These are phyloP conservation scores for Microchrysa polita DNA, from an alignment of 2,888 invertebrate species.

Conservation along the genomic window DNA sequence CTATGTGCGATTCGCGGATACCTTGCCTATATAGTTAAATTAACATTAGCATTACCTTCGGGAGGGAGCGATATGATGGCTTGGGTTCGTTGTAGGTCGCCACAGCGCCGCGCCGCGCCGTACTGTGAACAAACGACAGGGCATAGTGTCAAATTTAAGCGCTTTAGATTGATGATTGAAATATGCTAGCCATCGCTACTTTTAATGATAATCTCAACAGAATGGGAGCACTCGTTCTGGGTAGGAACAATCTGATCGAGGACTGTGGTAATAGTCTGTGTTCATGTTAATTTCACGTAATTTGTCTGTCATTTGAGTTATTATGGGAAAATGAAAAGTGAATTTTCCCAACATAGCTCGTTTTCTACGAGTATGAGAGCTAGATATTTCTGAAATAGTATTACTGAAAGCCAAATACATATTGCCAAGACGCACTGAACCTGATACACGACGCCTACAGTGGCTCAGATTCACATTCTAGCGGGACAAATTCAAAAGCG, in stretches of 20 bases:
- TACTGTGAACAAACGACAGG: neutral
- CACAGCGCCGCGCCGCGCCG: too few species aligned
- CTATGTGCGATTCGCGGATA: neutral
- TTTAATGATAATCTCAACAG: conserved; percentile 23
- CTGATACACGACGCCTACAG: too few species aligned
- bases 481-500: too few species aligned
- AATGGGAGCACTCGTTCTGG: neutral
- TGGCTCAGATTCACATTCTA: too few species aligned
- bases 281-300: neutral
- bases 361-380: too few species aligned
- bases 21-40: conserved; percentile 23
- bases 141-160: conserved; percentile 31
- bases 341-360: too few species aligned
- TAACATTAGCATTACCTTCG: conserved; percentile 28
- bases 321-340: too few species aligned
- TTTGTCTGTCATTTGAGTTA: too few species aligned
- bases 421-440: too few species aligned
- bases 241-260: neutral
- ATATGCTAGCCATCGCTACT: conserved; percentile 1
- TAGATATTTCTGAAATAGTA: too few species aligned
- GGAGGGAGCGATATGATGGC: conserved; percentile 4
- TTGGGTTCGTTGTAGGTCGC: neutral
- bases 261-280: neutral
- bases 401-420: too few species aligned
- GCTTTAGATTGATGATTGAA: conserved; percentile 35